Evolutionary conservation across 1,140 invertebrate genomes (phyloP).

Genomic region (Mactra quadrangularis): DNA sequence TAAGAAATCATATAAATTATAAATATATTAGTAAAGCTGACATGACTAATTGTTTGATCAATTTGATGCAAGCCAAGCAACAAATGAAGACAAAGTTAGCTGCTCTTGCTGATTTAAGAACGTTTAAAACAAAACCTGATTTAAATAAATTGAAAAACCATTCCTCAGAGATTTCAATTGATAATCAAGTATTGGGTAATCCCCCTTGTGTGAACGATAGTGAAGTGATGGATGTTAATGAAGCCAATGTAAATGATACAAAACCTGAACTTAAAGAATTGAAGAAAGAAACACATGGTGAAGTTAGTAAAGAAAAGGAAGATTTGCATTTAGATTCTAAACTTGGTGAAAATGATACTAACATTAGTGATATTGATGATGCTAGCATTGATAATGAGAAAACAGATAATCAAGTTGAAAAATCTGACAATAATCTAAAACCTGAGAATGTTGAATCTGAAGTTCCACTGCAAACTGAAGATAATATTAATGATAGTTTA

Average conservation of each 20-base stretch:
- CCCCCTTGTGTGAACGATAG: not conserved
- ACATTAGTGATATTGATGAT: not conserved
- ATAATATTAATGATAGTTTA: too few species aligned
- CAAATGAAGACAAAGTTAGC: constrained; percentile 15
- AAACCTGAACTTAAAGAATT: too few species aligned
- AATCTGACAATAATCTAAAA: not conserved
- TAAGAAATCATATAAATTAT: constrained; percentile 85
- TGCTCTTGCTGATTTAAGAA: not conserved
- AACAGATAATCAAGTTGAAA: not conserved
- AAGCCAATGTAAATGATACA: not conserved
- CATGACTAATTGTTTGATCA: constrained; percentile 74
- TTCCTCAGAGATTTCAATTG: too few species aligned
- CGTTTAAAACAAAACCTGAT: too few species aligned
- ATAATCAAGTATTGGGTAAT: too few species aligned
- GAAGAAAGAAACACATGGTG: too few species aligned
- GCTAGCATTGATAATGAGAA: not conserved
- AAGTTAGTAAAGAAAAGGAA: not conserved
- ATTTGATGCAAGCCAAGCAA: constrained; percentile 62
- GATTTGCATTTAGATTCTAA: not conserved
- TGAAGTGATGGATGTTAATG: too few species aligned
- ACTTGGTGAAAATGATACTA: too few species aligned
- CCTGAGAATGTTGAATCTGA: too few species aligned
- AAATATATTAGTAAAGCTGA: constrained; percentile 84
- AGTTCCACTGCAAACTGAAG: not conserved
- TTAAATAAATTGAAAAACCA: too few species aligned